Evolutionary conservation across 2,113 vertebrate genomes (phyloP), one percentile per base, ranked within the genome.

Genomic region (Callipepla squamata): DNA sequence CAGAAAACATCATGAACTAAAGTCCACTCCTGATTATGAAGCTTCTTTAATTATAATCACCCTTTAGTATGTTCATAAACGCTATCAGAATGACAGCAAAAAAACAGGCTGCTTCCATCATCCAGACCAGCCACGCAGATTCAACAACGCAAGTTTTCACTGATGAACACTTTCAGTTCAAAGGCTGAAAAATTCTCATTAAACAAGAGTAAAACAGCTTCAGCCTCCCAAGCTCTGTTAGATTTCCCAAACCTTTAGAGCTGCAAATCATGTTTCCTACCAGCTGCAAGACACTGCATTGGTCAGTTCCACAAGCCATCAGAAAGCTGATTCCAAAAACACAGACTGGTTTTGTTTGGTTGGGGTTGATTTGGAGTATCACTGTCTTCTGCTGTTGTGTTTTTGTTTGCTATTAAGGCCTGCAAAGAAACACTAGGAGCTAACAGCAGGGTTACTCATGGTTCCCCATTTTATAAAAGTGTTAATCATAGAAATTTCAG

Each of bases 21-120:
- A 80, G n/a, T 14, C 36, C 26, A 48, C 23, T 18, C 20, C 18
- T 11, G 42, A 70, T 42, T 86, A 40, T 50, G 23, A 62, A 32
- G 51, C 15, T 53, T 72, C 8, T 61, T 1, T 53, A 16, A 11
- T 18, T 47, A 63, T 1, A 69, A 7, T 16, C 47, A 70, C 11
- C 25, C 28, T 19, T 26, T 15, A 45, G 63, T n/a, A 26, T 21
- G 32, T 10, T 42, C 42, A 79, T 28, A 47, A 80, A 38, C 8
- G 51, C 15, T 11, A 68, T 1, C 20, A 32, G 6, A 4, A 18
- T 0, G 0, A 7, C n/a, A 70, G 32, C 30, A 36, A 34, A 77
- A 36, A 83, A 66, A n/a, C 28, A 67, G 0, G 1, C 3, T 62
- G 4, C 17, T 68, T 30, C 53, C 3, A 1, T 14, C 36, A 70